Percentiles rank a stretch among this genome's conserved stretches.
Conservation (phyloP, 2,797 vertebrate species). For the Falco novaeseelandiae region DNA sequence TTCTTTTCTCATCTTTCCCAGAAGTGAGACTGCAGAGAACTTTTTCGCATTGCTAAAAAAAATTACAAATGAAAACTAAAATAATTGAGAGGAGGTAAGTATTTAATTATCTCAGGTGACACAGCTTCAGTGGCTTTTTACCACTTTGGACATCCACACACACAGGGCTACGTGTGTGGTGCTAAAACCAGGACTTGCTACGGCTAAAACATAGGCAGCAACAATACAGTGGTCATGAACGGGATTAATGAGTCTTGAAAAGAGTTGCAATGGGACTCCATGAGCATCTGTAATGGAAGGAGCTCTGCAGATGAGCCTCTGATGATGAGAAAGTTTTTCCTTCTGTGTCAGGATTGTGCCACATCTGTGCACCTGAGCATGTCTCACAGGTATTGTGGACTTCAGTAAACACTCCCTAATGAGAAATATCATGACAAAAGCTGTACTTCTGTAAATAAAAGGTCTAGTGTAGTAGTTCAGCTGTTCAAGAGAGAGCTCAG, state of each 20-base stretch:
- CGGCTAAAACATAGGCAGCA: background rate
- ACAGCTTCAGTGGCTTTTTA: background rate
- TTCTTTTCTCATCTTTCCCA: background rate
- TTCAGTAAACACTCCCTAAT: background rate
- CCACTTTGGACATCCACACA: background rate
- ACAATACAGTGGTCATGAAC: background rate
- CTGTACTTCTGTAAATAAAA: background rate
- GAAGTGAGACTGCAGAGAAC: background rate
- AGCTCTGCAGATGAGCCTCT: background rate
- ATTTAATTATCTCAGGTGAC: background rate
- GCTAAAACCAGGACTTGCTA: background rate
- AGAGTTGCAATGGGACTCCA: background rate
- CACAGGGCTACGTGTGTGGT: background rate
- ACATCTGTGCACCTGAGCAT: fast-evolving
- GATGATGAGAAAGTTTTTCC: fast-evolving
- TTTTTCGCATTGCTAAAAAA: background rate
- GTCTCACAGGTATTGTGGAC: background rate
- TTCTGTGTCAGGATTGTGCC: background rate
- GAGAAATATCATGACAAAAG: background rate
- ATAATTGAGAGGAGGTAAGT: background rate
- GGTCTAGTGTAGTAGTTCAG: background rate
- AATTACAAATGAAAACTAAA: background rate
- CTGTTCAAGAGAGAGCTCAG: background rate
- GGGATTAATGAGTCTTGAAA: background rate
- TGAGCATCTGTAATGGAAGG: background rate